Conservation (phyloP, 2,888 invertebrate species). For the Standfussiana lucernea region DNA sequence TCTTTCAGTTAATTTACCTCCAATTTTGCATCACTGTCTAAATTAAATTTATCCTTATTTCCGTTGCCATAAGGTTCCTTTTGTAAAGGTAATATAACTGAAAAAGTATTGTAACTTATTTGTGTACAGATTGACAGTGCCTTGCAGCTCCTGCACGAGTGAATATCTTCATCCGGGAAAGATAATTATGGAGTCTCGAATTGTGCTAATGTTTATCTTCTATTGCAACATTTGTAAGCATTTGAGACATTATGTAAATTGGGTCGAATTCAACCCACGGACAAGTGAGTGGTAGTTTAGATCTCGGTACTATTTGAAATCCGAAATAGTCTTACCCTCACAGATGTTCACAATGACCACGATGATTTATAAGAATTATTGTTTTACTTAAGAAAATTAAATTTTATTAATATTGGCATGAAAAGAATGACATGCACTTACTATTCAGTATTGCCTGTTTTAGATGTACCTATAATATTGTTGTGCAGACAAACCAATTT, state of each 20-base stretch:
- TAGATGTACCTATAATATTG: background rate
- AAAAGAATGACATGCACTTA: background rate
- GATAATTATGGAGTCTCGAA: background rate
- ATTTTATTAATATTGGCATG: background rate
- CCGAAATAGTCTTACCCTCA: background rate
- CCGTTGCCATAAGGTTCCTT: background rate
- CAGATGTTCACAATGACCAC: background rate
- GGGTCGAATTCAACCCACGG: no score
- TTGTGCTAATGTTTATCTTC: background rate
- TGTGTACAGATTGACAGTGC: constrained; percentile 6
- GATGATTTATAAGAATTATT: background rate
- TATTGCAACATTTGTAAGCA: background rate
- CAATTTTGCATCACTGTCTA: background rate
- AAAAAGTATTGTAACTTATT: background rate
- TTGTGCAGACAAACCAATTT: background rate
- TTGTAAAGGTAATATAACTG: background rate
- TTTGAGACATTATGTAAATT: no score
- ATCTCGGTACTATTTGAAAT: background rate
- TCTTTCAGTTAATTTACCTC: background rate
- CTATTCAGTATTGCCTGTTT: constrained; percentile 13
- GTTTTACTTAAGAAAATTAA: background rate
- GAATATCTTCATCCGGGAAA: background rate
- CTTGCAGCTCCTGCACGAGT: background rate
- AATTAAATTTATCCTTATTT: background rate
- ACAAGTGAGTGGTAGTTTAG: no score